phyloP scores from a whole-genome alignment of 2,113 vertebrate species.

The Nothoprocta pentlandii region DNA sequence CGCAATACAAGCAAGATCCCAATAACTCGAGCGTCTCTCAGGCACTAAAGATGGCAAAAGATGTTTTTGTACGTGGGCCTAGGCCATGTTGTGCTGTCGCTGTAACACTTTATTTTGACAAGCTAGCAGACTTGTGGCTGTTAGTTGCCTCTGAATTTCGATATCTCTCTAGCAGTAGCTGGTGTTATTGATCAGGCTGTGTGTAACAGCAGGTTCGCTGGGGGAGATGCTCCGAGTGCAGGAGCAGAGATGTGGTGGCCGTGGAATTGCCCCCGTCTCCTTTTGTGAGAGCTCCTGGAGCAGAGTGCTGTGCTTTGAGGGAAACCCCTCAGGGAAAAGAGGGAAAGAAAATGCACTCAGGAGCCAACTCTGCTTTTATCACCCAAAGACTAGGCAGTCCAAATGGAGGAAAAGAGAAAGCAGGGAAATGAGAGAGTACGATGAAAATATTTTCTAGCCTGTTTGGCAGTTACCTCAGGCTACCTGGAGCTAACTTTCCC shows the following conservation, averaged over 20 bases:
- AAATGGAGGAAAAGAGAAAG: background rate
- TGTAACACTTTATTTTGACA: constrained; percentile 40
- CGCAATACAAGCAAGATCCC: background rate
- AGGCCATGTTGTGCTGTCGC: background rate
- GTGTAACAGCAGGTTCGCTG: background rate
- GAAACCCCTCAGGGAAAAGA: background rate
- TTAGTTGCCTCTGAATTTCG: background rate
- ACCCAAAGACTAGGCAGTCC: background rate
- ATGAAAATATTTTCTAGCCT: background rate
- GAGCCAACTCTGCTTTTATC: background rate
- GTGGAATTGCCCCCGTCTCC: background rate
- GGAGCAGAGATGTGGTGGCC: background rate
- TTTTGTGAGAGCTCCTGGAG: no score
- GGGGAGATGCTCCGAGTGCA: background rate
- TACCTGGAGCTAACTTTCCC: background rate
- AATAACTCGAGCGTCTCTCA: constrained; percentile 24
- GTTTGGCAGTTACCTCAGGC: background rate
- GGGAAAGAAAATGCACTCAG: background rate
- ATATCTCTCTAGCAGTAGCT: background rate
- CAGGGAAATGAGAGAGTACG: background rate
- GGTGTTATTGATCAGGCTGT: background rate
- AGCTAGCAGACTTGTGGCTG: background rate
- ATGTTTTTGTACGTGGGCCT: background rate
- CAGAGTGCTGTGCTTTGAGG: background rate
- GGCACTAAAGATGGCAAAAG: constrained; percentile 31